phyloP scores from a whole-genome alignment of 2,113 vertebrate species.

The Thermophis baileyi region DNA sequence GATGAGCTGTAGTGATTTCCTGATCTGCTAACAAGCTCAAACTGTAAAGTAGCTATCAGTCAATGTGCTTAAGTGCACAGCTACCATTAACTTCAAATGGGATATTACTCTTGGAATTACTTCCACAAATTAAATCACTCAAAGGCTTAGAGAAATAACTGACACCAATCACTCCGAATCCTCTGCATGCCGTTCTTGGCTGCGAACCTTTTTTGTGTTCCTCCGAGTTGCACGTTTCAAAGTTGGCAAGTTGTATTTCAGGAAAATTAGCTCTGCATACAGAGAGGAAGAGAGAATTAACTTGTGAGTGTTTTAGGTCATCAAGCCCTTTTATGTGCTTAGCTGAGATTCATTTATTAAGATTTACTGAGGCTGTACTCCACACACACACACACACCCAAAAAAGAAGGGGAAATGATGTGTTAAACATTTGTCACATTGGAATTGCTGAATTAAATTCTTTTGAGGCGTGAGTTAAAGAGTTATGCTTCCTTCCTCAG shows the following conservation, averaged over 20 bases:
- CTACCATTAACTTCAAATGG: slow-evolving; percentile 36
- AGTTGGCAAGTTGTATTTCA: slow-evolving; percentile 6
- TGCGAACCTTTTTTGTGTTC: background rate
- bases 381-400: too few species aligned
- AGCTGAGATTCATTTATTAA: slow-evolving; percentile 15
- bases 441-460: background rate
- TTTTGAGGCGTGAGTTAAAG: background rate
- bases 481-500: background rate
- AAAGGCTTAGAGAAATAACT: slow-evolving; percentile 19
- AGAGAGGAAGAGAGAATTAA: background rate
- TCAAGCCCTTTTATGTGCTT: slow-evolving; percentile 11
- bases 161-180: slow-evolving; percentile 9
- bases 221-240: slow-evolving; percentile 1
- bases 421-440: background rate
- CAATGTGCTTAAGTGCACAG: slow-evolving; percentile 31
- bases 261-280: slow-evolving; percentile 9
- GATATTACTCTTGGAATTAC: slow-evolving; percentile 23
- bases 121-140: slow-evolving; percentile 33
- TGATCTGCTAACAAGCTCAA: slow-evolving; percentile 18
- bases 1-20: slow-evolving; percentile 22
- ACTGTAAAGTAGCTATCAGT: slow-evolving; percentile 15
- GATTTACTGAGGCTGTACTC: background rate
- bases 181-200: background rate
- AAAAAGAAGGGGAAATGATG: background rate
- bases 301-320: slow-evolving; percentile 14